These are phyloP conservation scores for Grammomys surdaster DNA, from an alignment of 2,113 vertebrate genomes.

Conservation along the genomic window DNA sequence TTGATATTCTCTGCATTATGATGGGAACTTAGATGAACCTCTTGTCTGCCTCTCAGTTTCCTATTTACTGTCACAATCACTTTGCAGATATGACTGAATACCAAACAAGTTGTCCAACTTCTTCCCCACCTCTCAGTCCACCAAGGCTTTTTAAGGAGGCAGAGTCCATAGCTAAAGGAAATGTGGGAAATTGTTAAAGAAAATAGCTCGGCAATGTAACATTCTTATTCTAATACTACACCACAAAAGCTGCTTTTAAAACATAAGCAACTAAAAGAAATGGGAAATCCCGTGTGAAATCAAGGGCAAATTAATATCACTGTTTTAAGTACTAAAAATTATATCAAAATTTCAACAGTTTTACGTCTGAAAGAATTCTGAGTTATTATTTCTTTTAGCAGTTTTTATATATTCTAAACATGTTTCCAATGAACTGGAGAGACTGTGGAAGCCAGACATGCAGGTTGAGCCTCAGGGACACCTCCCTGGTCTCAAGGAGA, in stretches of 20 bases:
- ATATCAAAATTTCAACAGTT: not conserved
- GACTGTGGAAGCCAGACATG: not conserved
- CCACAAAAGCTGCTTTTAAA: not conserved
- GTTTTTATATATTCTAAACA: not conserved
- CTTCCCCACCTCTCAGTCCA: not conserved
- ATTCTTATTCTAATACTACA: not conserved
- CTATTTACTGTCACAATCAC: not conserved
- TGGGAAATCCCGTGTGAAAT: not conserved
- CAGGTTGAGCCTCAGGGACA: not conserved
- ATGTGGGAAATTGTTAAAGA: not conserved
- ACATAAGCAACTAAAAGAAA: not conserved
- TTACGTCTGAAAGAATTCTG: not conserved
- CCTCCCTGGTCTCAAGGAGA: not conserved
- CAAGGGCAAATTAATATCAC: not conserved
- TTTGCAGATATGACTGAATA: no score
- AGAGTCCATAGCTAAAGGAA: not conserved
- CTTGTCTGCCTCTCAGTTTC: not conserved
- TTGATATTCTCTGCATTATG: accelerated
- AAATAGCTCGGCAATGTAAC: not conserved
- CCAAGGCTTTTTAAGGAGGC: not conserved
- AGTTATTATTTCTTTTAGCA: not conserved
- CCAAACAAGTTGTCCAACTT: accelerated
- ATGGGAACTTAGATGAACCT: accelerated
- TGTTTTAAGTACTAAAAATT: not conserved
- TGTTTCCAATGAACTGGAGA: not conserved